Base-by-base conservation (phyloP, 2,797 vertebrate genomes). In the Caiman crocodilus region DNA sequence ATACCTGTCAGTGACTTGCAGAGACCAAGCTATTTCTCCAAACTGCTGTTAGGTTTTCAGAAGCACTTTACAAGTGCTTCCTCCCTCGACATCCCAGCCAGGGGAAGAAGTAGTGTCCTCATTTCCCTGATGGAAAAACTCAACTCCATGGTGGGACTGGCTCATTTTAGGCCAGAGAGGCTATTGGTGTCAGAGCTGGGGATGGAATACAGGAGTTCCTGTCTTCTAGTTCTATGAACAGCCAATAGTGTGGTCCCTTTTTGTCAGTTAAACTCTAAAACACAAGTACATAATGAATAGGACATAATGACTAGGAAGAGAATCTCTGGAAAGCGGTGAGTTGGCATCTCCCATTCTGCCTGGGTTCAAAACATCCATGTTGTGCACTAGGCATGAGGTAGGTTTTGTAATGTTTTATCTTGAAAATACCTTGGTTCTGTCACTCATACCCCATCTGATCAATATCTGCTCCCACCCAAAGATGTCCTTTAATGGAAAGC, bases 381-480 rank as follows among this genome's bases (percentile, higher is more conserved):
- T 25, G 4, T 80, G 23, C 83, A 18, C 20, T 7, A 21, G 86
- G 5, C 74, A 1, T 56, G n/a, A 5, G 30, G 7, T 28, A 92
- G 75, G 90, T 83, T 55, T 2, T 0, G 86, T 32, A 90, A 86
- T 89, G n/a, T 21, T 90, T 86, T 85, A 83, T 32, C 83, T 89
- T 92, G 77, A 90, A 91, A 94, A 82, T 90, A 26, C 69, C 71
- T 93, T 79, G 4, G 1, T 71, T 84, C 74, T 90, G 67, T 88
- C 84, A 35, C 76, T 88, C 16, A 16, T 93, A 85, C 77, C 86
- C 88, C 71, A 67, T 71, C 16, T 92, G 81, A 86, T 96, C 90
- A 91, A 84, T 96, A 92, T 17, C 30, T 92, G 69, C 56, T 94
- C 50, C 69, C 63, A 11, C 60, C 61, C 88, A 56, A 87, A 80